These are phyloP conservation scores for Metalampra italica DNA, from an alignment of 2,888 invertebrate species.

Conservation along the genomic window DNA sequence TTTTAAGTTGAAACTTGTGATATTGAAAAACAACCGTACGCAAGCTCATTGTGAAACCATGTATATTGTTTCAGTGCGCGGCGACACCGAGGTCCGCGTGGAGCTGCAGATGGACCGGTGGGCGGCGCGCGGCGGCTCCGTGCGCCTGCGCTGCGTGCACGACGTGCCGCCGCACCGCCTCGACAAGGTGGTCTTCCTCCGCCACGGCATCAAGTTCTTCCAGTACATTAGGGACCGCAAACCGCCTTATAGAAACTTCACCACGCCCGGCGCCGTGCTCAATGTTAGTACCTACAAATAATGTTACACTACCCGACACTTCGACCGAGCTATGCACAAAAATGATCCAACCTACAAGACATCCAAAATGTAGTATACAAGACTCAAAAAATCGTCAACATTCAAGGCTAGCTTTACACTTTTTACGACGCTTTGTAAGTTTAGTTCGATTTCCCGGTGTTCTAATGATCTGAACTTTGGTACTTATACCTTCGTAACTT, in stretches of 20 bases:
- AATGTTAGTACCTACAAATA: slow-evolving; percentile 80
- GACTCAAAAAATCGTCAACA: too few species aligned
- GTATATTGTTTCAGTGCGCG: slow-evolving; percentile 55
- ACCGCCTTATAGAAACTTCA: slow-evolving; percentile 84
- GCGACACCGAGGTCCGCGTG: slow-evolving; percentile 79
- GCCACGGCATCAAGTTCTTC: slow-evolving; percentile 85
- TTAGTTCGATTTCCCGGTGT: too few species aligned
- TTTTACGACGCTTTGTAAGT: too few species aligned
- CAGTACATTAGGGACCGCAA: slow-evolving; percentile 88
- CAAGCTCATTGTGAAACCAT: too few species aligned
- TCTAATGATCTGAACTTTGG: too few species aligned
- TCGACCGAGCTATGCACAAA: too few species aligned
- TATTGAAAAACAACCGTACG: too few species aligned
- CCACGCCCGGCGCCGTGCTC: slow-evolving; percentile 84
- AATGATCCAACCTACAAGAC: too few species aligned
- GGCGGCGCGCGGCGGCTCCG: slow-evolving; percentile 84
- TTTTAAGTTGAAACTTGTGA: too few species aligned
- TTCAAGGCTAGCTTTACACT: too few species aligned
- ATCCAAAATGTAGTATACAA: too few species aligned
- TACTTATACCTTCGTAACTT: too few species aligned
- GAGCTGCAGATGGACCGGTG: slow-evolving; percentile 84
- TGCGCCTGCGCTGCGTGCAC: slow-evolving; percentile 85
- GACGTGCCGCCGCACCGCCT: slow-evolving; percentile 85
- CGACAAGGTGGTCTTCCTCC: slow-evolving; percentile 88
- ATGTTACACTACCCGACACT: not conserved